Evolutionary conservation across 2,888 invertebrate genomes (phyloP), one percentile per base, ranked within the genome.

Genomic region (Eucriotettix oculatus): DNA sequence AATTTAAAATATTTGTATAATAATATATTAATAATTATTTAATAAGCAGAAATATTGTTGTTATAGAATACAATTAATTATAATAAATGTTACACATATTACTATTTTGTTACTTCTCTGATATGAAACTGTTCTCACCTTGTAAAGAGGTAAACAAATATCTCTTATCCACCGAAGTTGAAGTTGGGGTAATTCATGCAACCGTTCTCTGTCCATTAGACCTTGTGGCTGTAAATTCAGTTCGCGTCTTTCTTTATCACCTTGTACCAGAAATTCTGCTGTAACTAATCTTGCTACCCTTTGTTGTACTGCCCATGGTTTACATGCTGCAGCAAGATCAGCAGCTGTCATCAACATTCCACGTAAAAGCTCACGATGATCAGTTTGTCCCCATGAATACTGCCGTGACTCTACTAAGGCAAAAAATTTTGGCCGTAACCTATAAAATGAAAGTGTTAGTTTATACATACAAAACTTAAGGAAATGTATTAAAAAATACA

Each of bases 301-400:
- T 58, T 75, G 73, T 66, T 81, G 80, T 16, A 79, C 75, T 58
- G 72, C 68, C 81, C 81, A 81, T 9, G 79, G 78, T 68, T 81
- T 81, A 62, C 78, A 79, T 65, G 79, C 78, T 55, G 80, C 78
- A 57, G 79, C 80, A 58, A 81, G 70, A 68, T 81, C 81, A 55
- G 78, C 76, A 1, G 77, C 77, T 1, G 81, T 81, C 81, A 81
- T 81, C 65, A 78, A 67, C 68, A 78, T 74, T 58, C 74, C 75
- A 16, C 77, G 68, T 52, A 77, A 69, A 41, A 76, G 68, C 64
- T 75, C 74, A 44, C 74, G 69, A 56, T 75, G 72, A 14, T 72
- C 74, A 40, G 74, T 71, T 61, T 67, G 64, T 48, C 70, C 72
- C 74, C 77, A 75, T 61, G 73, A 72, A 62, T 71, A 73, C 56